Evolutionary conservation across 1,140 invertebrate genomes (phyloP), one percentile per base, ranked within the genome.

Genomic region (Saccostrea echinata): DNA sequence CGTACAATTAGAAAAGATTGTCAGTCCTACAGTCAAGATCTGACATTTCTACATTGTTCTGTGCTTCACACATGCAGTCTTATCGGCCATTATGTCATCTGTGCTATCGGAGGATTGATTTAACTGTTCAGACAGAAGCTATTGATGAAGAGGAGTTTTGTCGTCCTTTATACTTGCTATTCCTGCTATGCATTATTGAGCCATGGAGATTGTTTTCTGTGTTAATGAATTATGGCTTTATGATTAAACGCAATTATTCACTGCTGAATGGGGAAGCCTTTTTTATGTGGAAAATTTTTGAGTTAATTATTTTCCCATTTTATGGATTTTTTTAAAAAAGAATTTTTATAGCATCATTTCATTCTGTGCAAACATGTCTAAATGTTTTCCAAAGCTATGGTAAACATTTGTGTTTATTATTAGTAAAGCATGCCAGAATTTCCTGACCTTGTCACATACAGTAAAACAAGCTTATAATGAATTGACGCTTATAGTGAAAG

Each of bases 1-100:
- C 43, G 24, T 76, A 33, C 27, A 76, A 76, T 76, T 76, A 76
- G 24, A 76, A 64, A 27, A 27, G 68, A 76, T 30, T 76, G 43
- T 76, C 68, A 30, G 24, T 6, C 16, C 68, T 30, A 76, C 13
- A 33, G 68, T 43, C 68, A 11, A 16, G 68, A 27, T 30, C 24
- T 76, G 68, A 76, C 68, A 76, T 30, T 76, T 76, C 68, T 76
- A 76, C 68, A 76, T 76, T 30, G 68, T 27, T 76, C 68, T 33
- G 30, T 76, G 68, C 68, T 33, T 30, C 27, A 76, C 68, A 76
- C 68, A 76, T 76, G 68, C 68, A 76, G 68, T 24, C 68, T 76
- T 76, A 76, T 33, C 68, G 30, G 68, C 68, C 68, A 76, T 76
- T 76, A 76, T 76, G 68, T 76, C 68, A 76, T 76, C 68, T 76